phyloP scores from a whole-genome alignment of 2,888 invertebrate genomes.

The Choreutis nemorana region DNA sequence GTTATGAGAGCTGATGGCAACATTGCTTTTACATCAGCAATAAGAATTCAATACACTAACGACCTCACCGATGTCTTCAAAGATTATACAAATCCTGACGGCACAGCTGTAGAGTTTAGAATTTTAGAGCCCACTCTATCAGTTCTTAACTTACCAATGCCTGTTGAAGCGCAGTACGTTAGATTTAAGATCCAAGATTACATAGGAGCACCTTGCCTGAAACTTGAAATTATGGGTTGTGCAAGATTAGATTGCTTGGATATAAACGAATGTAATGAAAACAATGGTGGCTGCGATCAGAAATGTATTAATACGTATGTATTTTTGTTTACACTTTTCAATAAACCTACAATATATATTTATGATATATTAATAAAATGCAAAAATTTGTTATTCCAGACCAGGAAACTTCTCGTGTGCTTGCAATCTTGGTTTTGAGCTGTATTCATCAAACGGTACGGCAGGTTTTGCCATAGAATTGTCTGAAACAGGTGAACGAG shows the following conservation, averaged over 20 bases:
- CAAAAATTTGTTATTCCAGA: conserved; percentile 36
- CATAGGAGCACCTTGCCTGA: conserved; percentile 86
- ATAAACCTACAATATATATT: neutral
- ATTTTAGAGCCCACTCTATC: conserved; percentile 91
- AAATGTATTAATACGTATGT: conserved; percentile 82
- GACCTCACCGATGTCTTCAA: conserved; percentile 88
- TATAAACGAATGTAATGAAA: conserved; percentile 84
- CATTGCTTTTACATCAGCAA: conserved; percentile 88
- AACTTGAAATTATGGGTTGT: conserved; percentile 92
- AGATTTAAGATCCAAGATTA: conserved; percentile 89
- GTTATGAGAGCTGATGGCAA: conserved; percentile 84
- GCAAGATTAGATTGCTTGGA: conserved; percentile 89
- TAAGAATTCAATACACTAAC: conserved; percentile 87
- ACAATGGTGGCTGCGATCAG: conserved; percentile 93
- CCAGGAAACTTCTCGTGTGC: conserved; percentile 89
- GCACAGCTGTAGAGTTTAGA: conserved; percentile 91
- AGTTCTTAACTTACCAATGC: conserved; percentile 87
- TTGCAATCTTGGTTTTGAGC: conserved; percentile 91
- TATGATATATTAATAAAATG: neutral
- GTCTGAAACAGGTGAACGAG: conserved; percentile 86
- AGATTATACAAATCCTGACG: conserved; percentile 92
- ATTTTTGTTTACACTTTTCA: neutral
- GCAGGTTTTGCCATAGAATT: conserved; percentile 83
- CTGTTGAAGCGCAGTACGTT: conserved; percentile 89
- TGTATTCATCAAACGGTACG: conserved; percentile 88